Evolutionary conservation across 37 sponge, comb jelly and placozoan genomes (phyloP).

Genomic region (Halichondria panicea): DNA sequence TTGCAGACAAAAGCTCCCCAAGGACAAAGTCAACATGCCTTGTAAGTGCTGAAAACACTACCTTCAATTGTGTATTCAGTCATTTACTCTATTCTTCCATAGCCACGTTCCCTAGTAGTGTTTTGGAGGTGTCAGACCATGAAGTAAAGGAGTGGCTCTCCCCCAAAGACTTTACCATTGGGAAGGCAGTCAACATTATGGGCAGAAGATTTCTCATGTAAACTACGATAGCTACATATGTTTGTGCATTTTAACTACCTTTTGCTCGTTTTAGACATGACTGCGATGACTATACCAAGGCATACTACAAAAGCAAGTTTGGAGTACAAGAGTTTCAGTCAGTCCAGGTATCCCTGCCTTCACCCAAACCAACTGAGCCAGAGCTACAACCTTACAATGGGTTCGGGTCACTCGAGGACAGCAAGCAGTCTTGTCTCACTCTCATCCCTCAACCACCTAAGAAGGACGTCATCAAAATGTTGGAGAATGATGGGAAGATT

Average conservation of each 20-base stretch:
- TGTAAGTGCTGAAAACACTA: conserved; percentile 22
- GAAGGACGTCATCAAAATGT: conserved; percentile 97
- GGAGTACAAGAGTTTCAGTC: conserved; percentile 67
- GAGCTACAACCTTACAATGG: conserved; percentile 95
- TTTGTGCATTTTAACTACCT: neutral
- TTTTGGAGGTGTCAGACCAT: conserved; percentile 86
- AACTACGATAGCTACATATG: neutral
- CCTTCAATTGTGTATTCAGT: neutral
- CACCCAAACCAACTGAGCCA: conserved; percentile 34
- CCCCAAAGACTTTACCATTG: conserved; percentile 87
- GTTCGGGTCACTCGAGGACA: conserved; percentile 95
- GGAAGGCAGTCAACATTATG: conserved; percentile 83
- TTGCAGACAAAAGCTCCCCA: conserved; percentile 89
- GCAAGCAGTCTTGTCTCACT: conserved; percentile 89
- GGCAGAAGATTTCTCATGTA: conserved; percentile 90
- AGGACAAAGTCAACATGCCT: conserved; percentile 60
- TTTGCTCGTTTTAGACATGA: conserved; percentile 76
- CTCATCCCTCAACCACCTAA: conserved; percentile 98
- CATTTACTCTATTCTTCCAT: neutral
- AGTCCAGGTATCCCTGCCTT: conserved; percentile 28
- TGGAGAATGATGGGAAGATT: conserved; percentile 94
- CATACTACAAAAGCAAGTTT: conserved; percentile 75
- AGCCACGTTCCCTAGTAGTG: conserved; percentile 83
- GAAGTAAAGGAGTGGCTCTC: conserved; percentile 93
- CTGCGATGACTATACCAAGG: conserved; percentile 92